These are phyloP conservation scores for Montipora capricornis DNA, from an alignment of 64 coral and sea anemone species.

Conservation along the genomic window DNA sequence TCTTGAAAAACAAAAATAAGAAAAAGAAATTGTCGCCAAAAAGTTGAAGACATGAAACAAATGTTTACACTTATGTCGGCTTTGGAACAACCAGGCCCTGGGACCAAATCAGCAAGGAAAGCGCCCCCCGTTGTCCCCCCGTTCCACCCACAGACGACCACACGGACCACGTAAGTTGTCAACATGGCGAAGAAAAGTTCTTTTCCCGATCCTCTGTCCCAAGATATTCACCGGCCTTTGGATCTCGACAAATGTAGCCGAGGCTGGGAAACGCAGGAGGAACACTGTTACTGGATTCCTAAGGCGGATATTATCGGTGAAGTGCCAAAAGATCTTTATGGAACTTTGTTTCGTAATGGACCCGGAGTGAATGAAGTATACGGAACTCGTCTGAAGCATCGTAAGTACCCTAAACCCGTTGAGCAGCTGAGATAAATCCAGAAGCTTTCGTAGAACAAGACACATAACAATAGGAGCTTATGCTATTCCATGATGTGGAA, in stretches of 20 bases:
- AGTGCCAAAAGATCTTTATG: constrained; percentile 82
- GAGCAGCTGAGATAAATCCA: too few relatives aligned
- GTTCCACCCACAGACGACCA: too few relatives aligned
- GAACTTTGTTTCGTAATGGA: constrained; percentile 91
- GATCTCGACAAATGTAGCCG: constrained; percentile 59
- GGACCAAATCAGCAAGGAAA: too few relatives aligned
- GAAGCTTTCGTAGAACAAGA: too few relatives aligned
- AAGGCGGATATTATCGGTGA: constrained; percentile 79
- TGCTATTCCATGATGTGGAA: too few relatives aligned
- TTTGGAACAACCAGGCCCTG: too few relatives aligned
- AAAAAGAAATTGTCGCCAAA: too few relatives aligned
- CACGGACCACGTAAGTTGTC: not conserved
- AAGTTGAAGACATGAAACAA: too few relatives aligned
- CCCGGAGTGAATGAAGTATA: constrained; percentile 85
- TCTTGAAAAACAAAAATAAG: too few relatives aligned
- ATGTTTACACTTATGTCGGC: too few relatives aligned
- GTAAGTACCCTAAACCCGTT: constrained; percentile 49
- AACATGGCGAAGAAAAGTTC: not conserved
- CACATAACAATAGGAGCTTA: too few relatives aligned
- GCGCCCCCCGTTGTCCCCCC: not conserved
- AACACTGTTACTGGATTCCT: constrained; percentile 81
- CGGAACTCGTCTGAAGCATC: constrained; percentile 77
- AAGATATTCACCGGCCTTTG: constrained; percentile 49
- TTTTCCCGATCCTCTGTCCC: not conserved
- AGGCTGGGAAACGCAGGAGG: constrained; percentile 90